Evolutionary conservation across 2,797 vertebrate species (phyloP), one percentile per base, ranked within the genome.

Genomic region (Champsocephalus esox): DNA sequence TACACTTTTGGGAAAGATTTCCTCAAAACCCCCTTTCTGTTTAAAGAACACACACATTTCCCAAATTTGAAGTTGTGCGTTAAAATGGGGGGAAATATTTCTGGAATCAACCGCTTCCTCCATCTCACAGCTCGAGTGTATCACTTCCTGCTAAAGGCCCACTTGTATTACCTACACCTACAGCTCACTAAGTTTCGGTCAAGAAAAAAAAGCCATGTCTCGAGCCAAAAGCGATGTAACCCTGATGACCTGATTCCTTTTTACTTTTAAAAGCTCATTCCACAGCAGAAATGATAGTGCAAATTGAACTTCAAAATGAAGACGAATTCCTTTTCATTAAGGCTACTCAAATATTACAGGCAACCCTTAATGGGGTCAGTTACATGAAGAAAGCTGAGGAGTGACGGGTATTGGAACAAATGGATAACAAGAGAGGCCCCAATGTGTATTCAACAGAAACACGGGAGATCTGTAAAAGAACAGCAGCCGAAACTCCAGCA

Each of bases 381-480:
- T 66, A 50, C 9, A 54, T n/a, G 8, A 51, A 56, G 32, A 75
- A 68, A 44, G 3, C 50, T 70, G 52, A 75, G 46, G 34, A 75
- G n/a, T 57, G 57, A 57, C 7, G 49, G 46, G 16, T 45, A 21
- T 43, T 41, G 4, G n/a, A 34, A n/a, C 12, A 55, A 56, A 17
- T 32, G 9, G 34, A 34, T 38, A 67, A 64, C 24, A 50, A 70
- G 67, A 69, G 34, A 75, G 60, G 66, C 48, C 73, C 71, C 28
- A 16, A 34, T 77, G 76, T 83, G 82, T 85, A 80, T 46, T 38
- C 82, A 84, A 83, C 75, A 60, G 50, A 38, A 56, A 74, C 44
- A 49, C 68, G 49, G 64, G 51, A 66, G 75, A 44, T 72, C 50
- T 73, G 70, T 80, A 51, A 81, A 38, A 74, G 73, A 70, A 77